Percentiles rank a stretch among this genome's conserved stretches.
phyloP scores from a whole-genome alignment of 2,888 invertebrate genomes.

The Ischnus inquisitorius region DNA sequence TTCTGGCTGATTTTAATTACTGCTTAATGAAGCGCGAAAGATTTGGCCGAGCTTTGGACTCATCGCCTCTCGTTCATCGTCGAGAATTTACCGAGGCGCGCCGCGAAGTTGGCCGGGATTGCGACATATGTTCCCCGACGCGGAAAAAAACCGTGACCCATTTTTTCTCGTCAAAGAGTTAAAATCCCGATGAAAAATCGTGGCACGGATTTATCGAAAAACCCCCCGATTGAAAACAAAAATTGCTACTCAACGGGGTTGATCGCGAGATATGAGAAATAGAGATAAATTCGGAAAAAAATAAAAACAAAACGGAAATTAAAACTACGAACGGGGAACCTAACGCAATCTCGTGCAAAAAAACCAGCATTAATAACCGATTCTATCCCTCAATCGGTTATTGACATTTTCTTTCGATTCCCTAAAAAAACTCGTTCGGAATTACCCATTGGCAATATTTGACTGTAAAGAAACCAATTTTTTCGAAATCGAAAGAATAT shows the following conservation, averaged over 20 bases:
- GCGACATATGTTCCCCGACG: neutral
- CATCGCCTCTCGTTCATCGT: neutral
- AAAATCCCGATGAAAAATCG: neutral
- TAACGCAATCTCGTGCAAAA: neutral
- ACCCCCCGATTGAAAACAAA: neutral
- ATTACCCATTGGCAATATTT: neutral
- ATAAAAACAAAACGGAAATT: neutral
- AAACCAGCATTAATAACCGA: neutral
- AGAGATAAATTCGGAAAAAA: neutral
- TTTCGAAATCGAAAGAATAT: too few relatives aligned
- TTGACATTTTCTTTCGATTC: neutral
- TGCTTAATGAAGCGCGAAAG: slow-evolving; percentile 39
- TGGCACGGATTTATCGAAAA: neutral
- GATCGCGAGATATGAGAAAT: neutral
- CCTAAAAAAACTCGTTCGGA: neutral
- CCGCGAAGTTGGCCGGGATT: neutral
- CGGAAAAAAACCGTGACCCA: neutral
- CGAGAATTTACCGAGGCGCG: slow-evolving; percentile 13
- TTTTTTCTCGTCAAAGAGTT: neutral
- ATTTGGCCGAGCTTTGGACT: slow-evolving; percentile 15
- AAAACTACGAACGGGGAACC: neutral
- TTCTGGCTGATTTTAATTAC: slow-evolving; percentile 59
- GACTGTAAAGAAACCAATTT: too few relatives aligned
- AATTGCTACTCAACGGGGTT: neutral
- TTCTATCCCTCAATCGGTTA: neutral